Conservation (phyloP, 2,888 invertebrate genomes). For the Cenopis cana region DNA sequence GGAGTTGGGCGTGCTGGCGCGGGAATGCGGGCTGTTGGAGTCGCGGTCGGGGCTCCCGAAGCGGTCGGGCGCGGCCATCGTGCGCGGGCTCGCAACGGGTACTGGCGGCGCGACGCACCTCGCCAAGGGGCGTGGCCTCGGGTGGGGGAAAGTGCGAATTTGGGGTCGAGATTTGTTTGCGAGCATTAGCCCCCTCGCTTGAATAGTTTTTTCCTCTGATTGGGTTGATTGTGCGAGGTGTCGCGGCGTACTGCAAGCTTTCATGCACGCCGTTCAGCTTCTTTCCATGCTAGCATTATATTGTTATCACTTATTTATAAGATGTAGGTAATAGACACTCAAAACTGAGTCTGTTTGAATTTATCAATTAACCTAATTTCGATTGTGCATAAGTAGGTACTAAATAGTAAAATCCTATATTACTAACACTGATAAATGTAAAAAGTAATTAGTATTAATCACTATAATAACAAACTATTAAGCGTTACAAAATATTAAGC, state of each 20-base stretch:
- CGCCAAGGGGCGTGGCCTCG: conserved; percentile 57
- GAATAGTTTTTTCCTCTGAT: conserved; percentile 80
- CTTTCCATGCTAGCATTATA: not conserved
- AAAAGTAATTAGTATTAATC: not conserved
- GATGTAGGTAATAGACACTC: not conserved
- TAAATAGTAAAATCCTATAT: not conserved
- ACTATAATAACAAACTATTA: not conserved
- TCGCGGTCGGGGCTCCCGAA: conserved; percentile 75
- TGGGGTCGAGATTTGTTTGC: conserved; percentile 83
- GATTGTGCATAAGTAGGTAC: not conserved
- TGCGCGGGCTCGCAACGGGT: conserved; percentile 62
- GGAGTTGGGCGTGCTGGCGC: conserved; percentile 80
- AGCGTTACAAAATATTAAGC: too few species aligned
- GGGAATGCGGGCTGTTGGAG: conserved; percentile 76
- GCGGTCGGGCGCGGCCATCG: conserved; percentile 76
- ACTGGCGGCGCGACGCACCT: conserved; percentile 60
- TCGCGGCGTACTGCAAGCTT: conserved; percentile 57
- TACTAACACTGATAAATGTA: not conserved
- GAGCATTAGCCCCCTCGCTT: conserved; percentile 80
- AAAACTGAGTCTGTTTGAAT: not conserved
- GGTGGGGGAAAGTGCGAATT: conserved; percentile 78
- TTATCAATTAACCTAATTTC: not conserved
- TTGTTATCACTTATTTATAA: not conserved
- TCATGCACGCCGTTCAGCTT: conserved; percentile 2
- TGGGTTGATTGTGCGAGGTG: conserved; percentile 80